Conservation (phyloP, 2,113 vertebrate species). For the Brachyistius frenatus region DNA sequence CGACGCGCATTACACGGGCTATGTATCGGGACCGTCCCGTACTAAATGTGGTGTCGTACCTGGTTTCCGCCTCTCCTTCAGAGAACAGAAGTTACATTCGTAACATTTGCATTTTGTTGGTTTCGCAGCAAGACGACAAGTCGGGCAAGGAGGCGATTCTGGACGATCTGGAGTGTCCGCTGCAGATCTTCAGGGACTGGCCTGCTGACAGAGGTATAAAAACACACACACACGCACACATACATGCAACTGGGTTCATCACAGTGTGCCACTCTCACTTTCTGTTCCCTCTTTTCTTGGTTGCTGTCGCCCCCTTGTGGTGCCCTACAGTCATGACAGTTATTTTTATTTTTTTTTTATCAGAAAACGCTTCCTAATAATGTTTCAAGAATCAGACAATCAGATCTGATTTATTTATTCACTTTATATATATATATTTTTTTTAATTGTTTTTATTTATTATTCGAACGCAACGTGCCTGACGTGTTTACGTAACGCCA, state of each 20-base stretch:
- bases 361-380: no score
- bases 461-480: background rate
- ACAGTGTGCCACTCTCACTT: background rate
- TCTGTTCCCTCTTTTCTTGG: background rate
- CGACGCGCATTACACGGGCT: no score
- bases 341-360: no score
- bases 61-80: no score
- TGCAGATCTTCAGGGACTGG: conserved; percentile 98
- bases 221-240: background rate
- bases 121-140: conserved; percentile 92
- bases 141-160: conserved; percentile 91
- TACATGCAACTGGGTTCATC: no score
- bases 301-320: conserved; percentile 59
- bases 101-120: conserved; percentile 3
- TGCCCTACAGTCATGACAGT: conserved; percentile 36
- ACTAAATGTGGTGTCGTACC: no score
- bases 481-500: background rate
- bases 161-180: conserved; percentile 93
- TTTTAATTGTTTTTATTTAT: no score
- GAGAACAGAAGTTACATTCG: no score
- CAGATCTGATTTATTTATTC: no score
- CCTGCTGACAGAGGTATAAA: conserved; percentile 92
- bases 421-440: no score
- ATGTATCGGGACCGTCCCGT: no score
- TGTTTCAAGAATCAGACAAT: no score